A percentile compares a stretch with the other conserved stretches of the same genome.
These are phyloP conservation scores for Gavia stellata DNA, from an alignment of 2,113 vertebrate genomes.

Conservation along the genomic window DNA sequence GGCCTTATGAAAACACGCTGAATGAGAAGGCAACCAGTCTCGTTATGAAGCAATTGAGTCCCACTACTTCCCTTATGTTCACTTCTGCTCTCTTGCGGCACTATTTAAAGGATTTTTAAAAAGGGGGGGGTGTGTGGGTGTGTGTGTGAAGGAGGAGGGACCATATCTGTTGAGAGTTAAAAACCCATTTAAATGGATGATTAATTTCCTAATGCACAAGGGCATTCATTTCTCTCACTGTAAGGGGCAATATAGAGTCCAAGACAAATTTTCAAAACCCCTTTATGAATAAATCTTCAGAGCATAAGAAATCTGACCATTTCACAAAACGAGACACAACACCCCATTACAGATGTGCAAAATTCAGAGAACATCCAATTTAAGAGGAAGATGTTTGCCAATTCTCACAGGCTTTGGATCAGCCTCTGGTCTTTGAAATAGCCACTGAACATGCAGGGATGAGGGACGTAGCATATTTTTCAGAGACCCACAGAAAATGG, in stretches of 20 bases:
- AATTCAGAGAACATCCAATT: neutral
- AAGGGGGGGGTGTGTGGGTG: fast-evolving
- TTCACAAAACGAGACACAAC: neutral
- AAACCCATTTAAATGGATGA: neutral
- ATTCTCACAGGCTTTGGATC: neutral
- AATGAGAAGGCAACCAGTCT: neutral
- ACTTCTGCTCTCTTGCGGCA: neutral
- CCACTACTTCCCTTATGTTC: neutral
- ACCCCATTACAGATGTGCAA: neutral
- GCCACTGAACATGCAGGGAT: neutral
- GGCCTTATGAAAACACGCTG: neutral
- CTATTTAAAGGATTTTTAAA: neutral
- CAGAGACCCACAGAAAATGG: neutral
- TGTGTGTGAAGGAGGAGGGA: fast-evolving
- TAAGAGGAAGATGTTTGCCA: neutral
- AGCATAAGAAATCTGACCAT: neutral
- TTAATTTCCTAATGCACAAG: neutral
- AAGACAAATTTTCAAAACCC: neutral
- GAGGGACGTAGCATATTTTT: neutral
- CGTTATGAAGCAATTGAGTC: neutral
- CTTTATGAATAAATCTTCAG: neutral
- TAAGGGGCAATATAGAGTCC: neutral
- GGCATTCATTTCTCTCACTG: neutral
- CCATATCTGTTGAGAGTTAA: neutral
- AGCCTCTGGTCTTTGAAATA: neutral